Evolutionary conservation across 1,140 invertebrate genomes (phyloP).

Genomic region (Gryon sp.): DNA sequence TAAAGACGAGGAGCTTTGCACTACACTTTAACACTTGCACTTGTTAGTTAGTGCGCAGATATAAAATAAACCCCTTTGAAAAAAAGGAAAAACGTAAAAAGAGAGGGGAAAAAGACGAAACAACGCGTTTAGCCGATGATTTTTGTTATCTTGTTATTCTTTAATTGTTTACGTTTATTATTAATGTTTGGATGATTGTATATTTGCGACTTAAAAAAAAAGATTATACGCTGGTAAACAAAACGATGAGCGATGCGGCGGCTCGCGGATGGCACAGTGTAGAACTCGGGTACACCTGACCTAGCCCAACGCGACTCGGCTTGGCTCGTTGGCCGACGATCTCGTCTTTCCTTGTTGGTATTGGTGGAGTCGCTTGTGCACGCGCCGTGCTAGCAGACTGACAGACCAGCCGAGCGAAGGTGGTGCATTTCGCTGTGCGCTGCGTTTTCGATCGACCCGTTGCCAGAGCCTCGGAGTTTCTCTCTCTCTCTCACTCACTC

Average conservation of each 20-base stretch:
- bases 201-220: no score
- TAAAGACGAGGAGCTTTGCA: no score
- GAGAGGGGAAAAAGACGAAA: no score
- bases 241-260: conserved; percentile 66
- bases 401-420: conserved; percentile 72
- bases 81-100: no score
- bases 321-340: conserved; percentile 68
- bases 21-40: no score
- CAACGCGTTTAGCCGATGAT: no score
- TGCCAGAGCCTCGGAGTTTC: conserved; percentile 59
- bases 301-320: conserved; percentile 79
- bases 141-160: no score
- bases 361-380: conserved; percentile 66
- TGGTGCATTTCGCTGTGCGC: conserved; percentile 77
- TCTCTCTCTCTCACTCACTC: conserved; percentile 52
- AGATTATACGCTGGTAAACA: conserved; percentile 45
- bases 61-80: no score
- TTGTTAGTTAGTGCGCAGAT: no score
- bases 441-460: conserved; percentile 79
- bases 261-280: conserved; percentile 72
- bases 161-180: no score
- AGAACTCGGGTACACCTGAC: conserved; percentile 77
- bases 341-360: conserved; percentile 62
- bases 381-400: conserved; percentile 70
- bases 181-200: no score